These are phyloP conservation scores for Zaprionus nigranus DNA, from an alignment of 1,140 invertebrate genomes.

Conservation along the genomic window DNA sequence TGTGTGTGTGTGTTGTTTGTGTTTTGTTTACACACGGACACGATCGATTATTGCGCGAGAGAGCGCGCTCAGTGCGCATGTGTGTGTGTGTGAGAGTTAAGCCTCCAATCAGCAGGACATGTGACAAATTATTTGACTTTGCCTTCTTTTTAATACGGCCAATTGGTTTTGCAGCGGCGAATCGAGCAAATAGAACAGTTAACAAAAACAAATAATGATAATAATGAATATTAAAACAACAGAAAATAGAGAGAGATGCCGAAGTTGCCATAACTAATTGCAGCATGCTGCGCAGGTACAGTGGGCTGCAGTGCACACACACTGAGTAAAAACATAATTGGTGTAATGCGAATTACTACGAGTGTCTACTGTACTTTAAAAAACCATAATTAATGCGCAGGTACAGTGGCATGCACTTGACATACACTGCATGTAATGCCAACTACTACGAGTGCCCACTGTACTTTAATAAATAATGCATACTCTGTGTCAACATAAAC, in stretches of 20 bases:
- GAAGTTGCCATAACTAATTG: conserved; percentile 25
- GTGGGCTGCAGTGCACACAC: conserved; percentile 3
- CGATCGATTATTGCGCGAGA: conserved; percentile 28
- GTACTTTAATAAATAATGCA: background rate
- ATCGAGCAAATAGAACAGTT: conserved; percentile 55
- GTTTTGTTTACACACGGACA: conserved; percentile 68
- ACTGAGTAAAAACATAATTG: background rate
- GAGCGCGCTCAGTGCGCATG: conserved; percentile 7
- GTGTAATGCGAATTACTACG: too few species aligned
- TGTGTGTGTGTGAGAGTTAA: conserved; percentile 36
- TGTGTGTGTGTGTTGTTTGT: conserved; percentile 13
- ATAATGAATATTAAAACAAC: conserved; percentile 28
- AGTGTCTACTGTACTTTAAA: too few species aligned
- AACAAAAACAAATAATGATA: conserved; percentile 51
- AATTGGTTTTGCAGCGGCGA: conserved; percentile 36
- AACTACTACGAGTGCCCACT: background rate
- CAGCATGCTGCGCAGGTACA: conserved; percentile 23
- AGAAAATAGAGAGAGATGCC: conserved; percentile 6
- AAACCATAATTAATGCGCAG: background rate
- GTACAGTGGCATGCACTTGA: too few species aligned
- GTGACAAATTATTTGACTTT: conserved; percentile 78
- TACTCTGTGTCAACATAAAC: background rate
- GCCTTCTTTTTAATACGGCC: conserved; percentile 41
- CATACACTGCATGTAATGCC: too few species aligned
- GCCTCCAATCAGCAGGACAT: conserved; percentile 54